Evolutionary conservation across 2,888 invertebrate genomes (phyloP).

Genomic region (Epistrophe grossulariae): DNA sequence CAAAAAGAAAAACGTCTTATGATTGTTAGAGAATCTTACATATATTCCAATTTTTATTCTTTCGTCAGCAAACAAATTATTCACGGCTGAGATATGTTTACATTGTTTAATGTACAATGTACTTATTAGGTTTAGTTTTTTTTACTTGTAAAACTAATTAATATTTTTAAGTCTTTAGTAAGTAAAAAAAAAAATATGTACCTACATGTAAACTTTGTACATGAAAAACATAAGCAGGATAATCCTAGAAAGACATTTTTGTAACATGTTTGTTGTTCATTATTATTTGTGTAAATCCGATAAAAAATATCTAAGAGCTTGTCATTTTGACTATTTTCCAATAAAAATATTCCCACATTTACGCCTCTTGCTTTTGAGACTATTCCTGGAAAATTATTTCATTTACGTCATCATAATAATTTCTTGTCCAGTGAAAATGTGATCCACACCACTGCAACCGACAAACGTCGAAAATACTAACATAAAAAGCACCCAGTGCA

Average conservation of each 20-base stretch:
- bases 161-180: too few species aligned
- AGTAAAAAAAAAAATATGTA: too few species aligned
- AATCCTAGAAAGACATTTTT: not conserved
- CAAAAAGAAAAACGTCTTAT: too few species aligned
- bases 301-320: not conserved
- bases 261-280: not conserved
- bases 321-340: slow-evolving; percentile 2
- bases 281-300: not conserved
- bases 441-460: slow-evolving; percentile 3
- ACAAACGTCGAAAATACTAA: not conserved
- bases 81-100: too few species aligned
- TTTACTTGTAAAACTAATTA: too few species aligned
- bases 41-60: too few species aligned
- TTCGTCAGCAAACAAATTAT: too few species aligned
- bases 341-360: not conserved
- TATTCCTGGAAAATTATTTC: slow-evolving; percentile 15
- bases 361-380: not conserved
- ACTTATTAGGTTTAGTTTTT: too few species aligned
- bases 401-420: slow-evolving; percentile 16
- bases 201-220: not conserved
- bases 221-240: slow-evolving; percentile 3
- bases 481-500: not conserved
- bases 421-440: not conserved
- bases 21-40: too few species aligned
- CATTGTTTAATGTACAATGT: too few species aligned